These are phyloP conservation scores for Rhinella marina DNA, from an alignment of 2,797 vertebrate species.

Conservation along the genomic window DNA sequence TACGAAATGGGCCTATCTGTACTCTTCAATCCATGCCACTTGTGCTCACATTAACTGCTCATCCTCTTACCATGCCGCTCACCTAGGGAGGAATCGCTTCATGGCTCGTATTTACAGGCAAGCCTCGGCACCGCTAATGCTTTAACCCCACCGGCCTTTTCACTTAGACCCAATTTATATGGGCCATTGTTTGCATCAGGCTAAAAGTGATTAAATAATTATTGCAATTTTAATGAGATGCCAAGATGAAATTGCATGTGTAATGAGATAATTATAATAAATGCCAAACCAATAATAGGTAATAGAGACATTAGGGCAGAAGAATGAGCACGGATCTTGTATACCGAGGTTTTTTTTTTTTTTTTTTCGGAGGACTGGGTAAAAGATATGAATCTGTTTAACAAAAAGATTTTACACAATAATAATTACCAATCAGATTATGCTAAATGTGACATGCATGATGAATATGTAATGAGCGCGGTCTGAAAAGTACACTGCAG, in stretches of 20 bases:
- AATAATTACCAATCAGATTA: constrained; percentile 59
- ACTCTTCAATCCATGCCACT: constrained; percentile 45
- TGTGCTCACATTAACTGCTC: constrained; percentile 24
- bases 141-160: constrained; percentile 44
- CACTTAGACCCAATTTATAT: constrained; percentile 51
- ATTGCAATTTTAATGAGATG: constrained; percentile 57
- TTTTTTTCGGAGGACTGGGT: constrained; percentile 50
- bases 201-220: constrained; percentile 55
- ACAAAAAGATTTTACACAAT: constrained; percentile 60
- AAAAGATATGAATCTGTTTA: constrained; percentile 52
- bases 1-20: constrained; percentile 51
- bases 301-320: constrained; percentile 57
- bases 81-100: constrained; percentile 37
- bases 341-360: constrained; percentile 44
- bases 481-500: constrained; percentile 62
- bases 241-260: constrained; percentile 59
- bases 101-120: constrained; percentile 33
- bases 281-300: constrained; percentile 59
- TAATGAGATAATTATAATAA: constrained; percentile 55
- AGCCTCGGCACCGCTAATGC: constrained; percentile 19
- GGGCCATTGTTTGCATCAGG: constrained; percentile 42
- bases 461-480: constrained; percentile 57
- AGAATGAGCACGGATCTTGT: constrained; percentile 39
- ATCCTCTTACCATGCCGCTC: constrained; percentile 19
- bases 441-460: constrained; percentile 43